Percentiles rank a stretch among this genome's conserved stretches.
Conservation (phyloP, 2,113 vertebrate genomes). For the Opisthocomus hoazin region DNA sequence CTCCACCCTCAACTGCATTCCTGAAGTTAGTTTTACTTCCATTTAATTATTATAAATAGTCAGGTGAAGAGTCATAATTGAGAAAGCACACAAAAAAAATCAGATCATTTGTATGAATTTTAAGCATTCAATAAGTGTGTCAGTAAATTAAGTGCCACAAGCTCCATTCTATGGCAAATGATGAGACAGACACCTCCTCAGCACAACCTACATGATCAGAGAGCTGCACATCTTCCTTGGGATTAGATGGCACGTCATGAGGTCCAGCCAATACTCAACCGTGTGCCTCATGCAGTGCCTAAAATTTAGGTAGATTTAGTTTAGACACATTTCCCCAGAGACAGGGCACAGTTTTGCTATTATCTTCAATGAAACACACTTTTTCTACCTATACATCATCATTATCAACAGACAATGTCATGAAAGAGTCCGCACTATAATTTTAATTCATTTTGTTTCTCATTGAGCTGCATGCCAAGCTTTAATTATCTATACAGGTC, state of each 20-base stretch:
- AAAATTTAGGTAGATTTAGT: neutral
- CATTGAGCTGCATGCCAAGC: neutral
- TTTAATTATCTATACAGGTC: neutral
- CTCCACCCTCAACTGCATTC: neutral
- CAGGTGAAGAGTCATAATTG: rapidly evolving
- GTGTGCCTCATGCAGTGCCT: neutral
- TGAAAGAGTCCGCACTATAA: neutral
- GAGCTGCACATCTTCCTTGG: neutral
- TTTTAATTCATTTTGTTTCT: neutral
- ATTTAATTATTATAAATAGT: neutral
- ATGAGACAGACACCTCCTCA: neutral
- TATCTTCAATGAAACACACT: neutral
- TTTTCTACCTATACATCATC: neutral
- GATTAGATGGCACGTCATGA: neutral
- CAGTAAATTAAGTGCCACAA: neutral
- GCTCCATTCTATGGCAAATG: neutral
- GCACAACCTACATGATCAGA: neutral
- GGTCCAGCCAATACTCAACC: neutral
- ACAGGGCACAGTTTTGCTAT: neutral
- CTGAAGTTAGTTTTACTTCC: neutral
- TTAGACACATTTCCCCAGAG: neutral
- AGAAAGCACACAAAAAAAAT: neutral
- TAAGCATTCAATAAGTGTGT: neutral
- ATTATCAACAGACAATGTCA: neutral
- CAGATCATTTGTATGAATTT: neutral